These are phyloP conservation scores for Sisor rabdophorus DNA, from an alignment of 2,113 vertebrate species.

Conservation along the genomic window DNA sequence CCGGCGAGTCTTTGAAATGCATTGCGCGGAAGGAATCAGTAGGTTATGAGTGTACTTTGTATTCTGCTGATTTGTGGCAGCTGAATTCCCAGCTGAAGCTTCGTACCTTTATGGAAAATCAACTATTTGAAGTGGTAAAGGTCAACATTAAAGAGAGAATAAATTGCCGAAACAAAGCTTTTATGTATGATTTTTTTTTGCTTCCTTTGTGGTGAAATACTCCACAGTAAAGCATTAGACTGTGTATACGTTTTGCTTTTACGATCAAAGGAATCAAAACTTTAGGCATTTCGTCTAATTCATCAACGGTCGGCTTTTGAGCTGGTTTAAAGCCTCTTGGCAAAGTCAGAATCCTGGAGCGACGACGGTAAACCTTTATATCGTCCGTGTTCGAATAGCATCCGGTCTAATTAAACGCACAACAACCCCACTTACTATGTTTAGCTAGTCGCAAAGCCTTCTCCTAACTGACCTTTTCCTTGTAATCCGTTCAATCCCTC, in stretches of 20 bases:
- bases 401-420: constrained; percentile 18
- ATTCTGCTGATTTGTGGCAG: not conserved
- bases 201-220: not conserved
- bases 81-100: not conserved
- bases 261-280: constrained; percentile 3
- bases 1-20: not conserved
- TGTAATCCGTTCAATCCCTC: not conserved
- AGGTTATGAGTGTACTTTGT: constrained; percentile 7
- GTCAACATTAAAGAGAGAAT: not conserved
- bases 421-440: not conserved
- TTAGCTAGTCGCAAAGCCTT: constrained; percentile 13
- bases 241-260: constrained; percentile 7
- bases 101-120: not conserved
- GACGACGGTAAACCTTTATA: constrained; percentile 18
- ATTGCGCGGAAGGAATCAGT: not conserved
- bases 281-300: not conserved
- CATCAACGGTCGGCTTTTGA: not conserved
- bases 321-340: not conserved
- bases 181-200: not conserved
- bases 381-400: constrained; percentile 21
- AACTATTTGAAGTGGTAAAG: not conserved
- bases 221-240: not conserved
- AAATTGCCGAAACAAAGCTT: constrained; percentile 3
- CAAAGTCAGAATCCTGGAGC: constrained; percentile 8
- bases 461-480: constrained; percentile 10